Evolutionary conservation across 2,797 vertebrate species (phyloP), one percentile per base, ranked within the genome.

Genomic region (Cyprinella venusta): DNA sequence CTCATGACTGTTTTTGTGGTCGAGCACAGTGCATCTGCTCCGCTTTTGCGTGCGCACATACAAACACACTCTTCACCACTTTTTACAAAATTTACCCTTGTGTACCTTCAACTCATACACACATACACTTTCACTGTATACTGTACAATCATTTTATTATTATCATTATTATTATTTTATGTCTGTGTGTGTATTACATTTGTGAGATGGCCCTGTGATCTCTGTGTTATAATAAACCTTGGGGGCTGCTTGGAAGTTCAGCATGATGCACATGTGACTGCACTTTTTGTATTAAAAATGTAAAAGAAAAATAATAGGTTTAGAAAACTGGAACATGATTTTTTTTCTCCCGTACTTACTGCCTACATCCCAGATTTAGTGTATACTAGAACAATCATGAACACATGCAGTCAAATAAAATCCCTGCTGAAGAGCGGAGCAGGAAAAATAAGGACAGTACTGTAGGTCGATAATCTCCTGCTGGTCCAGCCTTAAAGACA

Each of bases 1-100:
- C 63, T 87, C 70, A 72, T 81, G 81, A 83, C 76, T 87, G 81
- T 87, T 86, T 84, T 86, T 83, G 86, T 8, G 30, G 82, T 81
- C n/a, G 48, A 72, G 52, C 50, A 71, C 80, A 24, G 74, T 52
- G 83, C 82, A 77, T 78, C 64, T 81, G 77, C 54, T 86, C 54
- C 24, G 74, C 64, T 36, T 40, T 42, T 36, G 13, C n/a, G 12
- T 1, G 13, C 52, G 8, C 40, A 45, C 45, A 33, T 30, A 21
- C 15, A 54, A 15, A 65, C 48, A 45, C 18, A 56, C 74, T 7
- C n/a, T 52, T 18, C 24, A 81, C 40, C 80, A 52, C 80, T 36
- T 33, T 64, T 64, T 74, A 81, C 18, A 75, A 63, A 21, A 30
- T 52, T 88, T 83, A 84, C 87, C 77, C 87, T 87, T 68, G 56